Base-by-base conservation (phyloP, 2,888 invertebrate genomes). In the Cataglyphis albicans region DNA sequence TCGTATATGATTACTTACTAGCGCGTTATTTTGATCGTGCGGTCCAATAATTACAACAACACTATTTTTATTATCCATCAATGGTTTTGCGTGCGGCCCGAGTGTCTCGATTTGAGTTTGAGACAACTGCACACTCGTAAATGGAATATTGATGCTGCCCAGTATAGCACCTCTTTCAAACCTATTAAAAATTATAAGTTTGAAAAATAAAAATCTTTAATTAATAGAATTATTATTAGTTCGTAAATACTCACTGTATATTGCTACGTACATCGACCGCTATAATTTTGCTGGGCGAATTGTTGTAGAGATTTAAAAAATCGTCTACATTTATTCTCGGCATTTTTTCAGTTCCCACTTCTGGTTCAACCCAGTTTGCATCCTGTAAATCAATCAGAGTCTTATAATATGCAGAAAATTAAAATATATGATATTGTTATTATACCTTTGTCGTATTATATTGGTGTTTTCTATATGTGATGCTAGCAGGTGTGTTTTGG, bases 141-240 rank as follows among this genome's bases (percentile, higher is more conserved):
- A 98, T 3, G 99, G 98, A 92, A 99, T 97, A 95, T 98, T 99
- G 74, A 98, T 96, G 94, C 98, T 98, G 72, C 97, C 97, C 18
- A 96, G 96, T 78, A 99, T 96, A 85, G 97, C 97, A 78, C 97
- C 97, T 90, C 98, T 96, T 84, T 97, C 96, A 94, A 96, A 99
- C 91, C 98, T 98, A 89, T 48, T 61, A 83, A 84, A 78, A 59
- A 6, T 38, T 83, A 52, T 59, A 65, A 73, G 38, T 63, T 68
- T 65, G 64, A 18, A 4, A 61, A 61, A 44, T 52, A 18, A 48
- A 7, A 55, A 44, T 82, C 38, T 9, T 70, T 21, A 84, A 83
- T 78, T 15, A 15, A 88, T 55, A 78, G 35, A 74, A 72, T 63
- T 29, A 21, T 44, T 44, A 44, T 18, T 76, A 44, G 15, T 15